These are phyloP conservation scores for Otocyon megalotis DNA, from an alignment of 2,113 vertebrate genomes.

Conservation along the genomic window DNA sequence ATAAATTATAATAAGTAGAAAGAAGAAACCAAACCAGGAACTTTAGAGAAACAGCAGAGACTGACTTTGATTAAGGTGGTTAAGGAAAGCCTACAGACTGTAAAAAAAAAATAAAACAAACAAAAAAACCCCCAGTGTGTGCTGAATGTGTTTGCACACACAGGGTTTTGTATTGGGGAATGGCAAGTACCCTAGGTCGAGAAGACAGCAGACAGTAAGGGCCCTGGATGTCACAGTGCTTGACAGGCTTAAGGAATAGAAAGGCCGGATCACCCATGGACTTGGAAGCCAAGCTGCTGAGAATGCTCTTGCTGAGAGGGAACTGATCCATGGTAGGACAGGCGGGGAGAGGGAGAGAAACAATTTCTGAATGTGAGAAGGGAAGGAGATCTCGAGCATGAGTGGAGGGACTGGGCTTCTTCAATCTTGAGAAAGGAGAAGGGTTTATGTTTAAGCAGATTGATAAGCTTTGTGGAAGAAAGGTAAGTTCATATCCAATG, in stretches of 20 bases:
- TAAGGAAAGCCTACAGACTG: not conserved
- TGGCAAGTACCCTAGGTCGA: not conserved
- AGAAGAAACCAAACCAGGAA: not conserved
- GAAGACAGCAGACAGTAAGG: not conserved
- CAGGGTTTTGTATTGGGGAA: not conserved
- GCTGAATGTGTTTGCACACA: not conserved
- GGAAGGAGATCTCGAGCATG: too few relatives aligned
- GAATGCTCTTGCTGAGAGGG: not conserved
- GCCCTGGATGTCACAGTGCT: not conserved
- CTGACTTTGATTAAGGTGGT: not conserved
- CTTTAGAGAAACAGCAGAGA: not conserved
- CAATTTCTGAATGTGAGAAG: not conserved
- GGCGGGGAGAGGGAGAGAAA: not conserved
- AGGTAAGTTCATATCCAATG: not conserved
- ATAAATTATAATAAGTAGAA: not conserved
- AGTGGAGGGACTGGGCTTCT: not conserved
- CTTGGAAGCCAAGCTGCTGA: not conserved
- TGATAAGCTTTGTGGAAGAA: not conserved
- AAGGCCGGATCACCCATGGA: not conserved
- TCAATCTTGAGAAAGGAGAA: not conserved
- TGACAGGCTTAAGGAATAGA: not conserved
- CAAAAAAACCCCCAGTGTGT: too few relatives aligned
- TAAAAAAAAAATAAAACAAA: not conserved
- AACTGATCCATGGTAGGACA: not conserved
- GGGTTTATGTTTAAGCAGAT: not conserved